Evolutionary conservation across 2,113 vertebrate genomes (phyloP).

Genomic region (Albula glossodonta): DNA sequence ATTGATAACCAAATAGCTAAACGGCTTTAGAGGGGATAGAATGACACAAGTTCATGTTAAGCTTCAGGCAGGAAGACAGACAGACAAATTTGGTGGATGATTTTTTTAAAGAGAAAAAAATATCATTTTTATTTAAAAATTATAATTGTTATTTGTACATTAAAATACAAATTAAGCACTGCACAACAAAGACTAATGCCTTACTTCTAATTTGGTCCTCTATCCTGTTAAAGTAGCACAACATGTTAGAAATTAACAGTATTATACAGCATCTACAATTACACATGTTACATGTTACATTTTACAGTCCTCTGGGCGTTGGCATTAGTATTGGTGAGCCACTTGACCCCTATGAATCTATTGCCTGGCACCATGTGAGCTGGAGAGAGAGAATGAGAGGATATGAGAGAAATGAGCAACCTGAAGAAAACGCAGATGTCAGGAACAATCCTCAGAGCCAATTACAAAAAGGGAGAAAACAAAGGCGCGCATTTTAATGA

Average conservation of each 20-base stretch:
- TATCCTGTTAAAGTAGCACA: too few species aligned
- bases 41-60: neutral
- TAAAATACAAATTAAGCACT: too few species aligned
- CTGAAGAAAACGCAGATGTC: constrained; percentile 46
- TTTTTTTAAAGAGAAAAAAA: too few species aligned
- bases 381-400: constrained; percentile 16
- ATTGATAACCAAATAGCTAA: neutral
- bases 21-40: neutral
- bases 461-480: constrained; percentile 66
- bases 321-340: neutral
- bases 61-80: neutral
- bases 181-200: too few species aligned
- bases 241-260: too few species aligned
- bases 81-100: too few species aligned
- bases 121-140: too few species aligned
- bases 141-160: too few species aligned
- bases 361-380: neutral
- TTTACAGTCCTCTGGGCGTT: too few species aligned
- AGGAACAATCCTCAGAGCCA: constrained; percentile 42
- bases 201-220: too few species aligned
- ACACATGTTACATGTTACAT: too few species aligned
- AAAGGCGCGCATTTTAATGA: constrained; percentile 69
- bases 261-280: too few species aligned
- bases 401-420: constrained; percentile 32
- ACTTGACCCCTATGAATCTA: neutral